A percentile compares a stretch with the other conserved stretches of the same genome.
phyloP scores from a whole-genome alignment of 2,888 invertebrate genomes.

The Imbricaverruca yamaguchii region DNA sequence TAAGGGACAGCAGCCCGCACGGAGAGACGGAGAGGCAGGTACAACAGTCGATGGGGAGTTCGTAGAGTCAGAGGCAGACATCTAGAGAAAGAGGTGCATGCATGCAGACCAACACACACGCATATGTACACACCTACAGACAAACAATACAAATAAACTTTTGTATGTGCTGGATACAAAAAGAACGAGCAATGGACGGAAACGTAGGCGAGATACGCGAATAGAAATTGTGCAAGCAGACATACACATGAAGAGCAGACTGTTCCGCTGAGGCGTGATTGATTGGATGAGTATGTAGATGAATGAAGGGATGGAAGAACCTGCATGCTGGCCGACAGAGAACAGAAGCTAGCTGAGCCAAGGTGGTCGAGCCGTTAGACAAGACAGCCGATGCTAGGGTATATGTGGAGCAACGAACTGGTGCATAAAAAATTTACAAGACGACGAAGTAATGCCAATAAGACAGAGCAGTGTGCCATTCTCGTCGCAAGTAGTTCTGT shows the following conservation, averaged over 20 bases:
- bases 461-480: too few species aligned
- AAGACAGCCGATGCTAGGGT: too few species aligned
- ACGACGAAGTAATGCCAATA: too few species aligned
- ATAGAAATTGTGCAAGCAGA: neutral
- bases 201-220: neutral
- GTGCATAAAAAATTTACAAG: too few species aligned
- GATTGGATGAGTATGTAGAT: too few species aligned
- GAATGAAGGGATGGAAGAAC: too few species aligned
- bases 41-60: neutral
- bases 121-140: neutral
- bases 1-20: neutral
- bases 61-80: neutral
- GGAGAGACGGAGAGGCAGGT: neutral
- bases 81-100: neutral
- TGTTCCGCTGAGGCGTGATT: neutral
- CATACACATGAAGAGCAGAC: neutral
- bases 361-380: too few species aligned
- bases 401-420: too few species aligned
- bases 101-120: neutral
- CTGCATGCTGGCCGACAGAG: too few species aligned
- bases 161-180: neutral
- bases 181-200: neutral
- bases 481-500: too few species aligned
- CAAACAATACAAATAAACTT: too few species aligned
- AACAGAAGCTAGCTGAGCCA: too few species aligned